Conservation (phyloP, 2,888 invertebrate genomes). For the Drosophila eohydei region DNA sequence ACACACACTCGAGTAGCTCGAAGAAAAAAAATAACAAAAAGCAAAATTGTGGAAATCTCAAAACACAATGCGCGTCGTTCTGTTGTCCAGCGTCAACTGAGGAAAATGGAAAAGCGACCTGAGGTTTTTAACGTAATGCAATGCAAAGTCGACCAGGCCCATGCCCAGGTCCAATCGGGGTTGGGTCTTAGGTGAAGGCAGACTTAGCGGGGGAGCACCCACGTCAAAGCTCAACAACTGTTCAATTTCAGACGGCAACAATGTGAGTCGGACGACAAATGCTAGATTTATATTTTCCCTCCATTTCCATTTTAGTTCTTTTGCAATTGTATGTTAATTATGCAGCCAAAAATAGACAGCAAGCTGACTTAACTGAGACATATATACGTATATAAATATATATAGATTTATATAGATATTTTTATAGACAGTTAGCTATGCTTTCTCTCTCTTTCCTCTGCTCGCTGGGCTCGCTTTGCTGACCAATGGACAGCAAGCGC, state of each 20-base stretch:
- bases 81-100: constrained; percentile 65
- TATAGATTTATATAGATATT: background rate
- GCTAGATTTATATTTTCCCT: constrained; percentile 32
- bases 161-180: background rate
- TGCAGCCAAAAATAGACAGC: constrained; percentile 58
- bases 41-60: background rate
- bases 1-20: constrained; percentile 10
- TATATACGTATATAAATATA: background rate
- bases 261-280: constrained; percentile 19
- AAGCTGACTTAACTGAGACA: constrained; percentile 20
- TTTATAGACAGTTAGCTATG: constrained; percentile 1
- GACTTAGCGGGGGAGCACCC: background rate
- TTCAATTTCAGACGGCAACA: constrained; percentile 10
- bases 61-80: constrained; percentile 50
- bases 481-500: constrained; percentile 9
- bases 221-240: constrained; percentile 16
- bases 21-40: constrained; percentile 14
- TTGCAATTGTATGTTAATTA: constrained; percentile 71
- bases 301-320: constrained; percentile 15
- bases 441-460: background rate
- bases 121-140: constrained; percentile 46
- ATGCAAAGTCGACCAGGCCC: constrained; percentile 13
- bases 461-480: background rate
- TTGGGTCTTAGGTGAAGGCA: background rate
- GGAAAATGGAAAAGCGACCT: constrained; percentile 60